A percentile compares a stretch with the other conserved stretches of the same genome.
Conservation (phyloP, 1,140 invertebrate species). For the Papilio helenus region DNA sequence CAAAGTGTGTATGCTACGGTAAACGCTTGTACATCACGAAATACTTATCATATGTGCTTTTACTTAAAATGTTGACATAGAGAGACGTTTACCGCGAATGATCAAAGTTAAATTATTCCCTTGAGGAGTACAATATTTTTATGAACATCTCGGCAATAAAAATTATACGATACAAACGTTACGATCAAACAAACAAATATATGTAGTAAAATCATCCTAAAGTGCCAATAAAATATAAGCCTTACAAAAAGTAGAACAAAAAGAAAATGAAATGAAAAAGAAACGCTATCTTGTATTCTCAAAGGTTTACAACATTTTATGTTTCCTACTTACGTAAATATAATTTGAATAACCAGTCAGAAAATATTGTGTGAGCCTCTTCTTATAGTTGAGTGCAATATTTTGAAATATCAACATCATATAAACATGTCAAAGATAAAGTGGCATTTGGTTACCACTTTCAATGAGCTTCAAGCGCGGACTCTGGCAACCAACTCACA, state of each 20-base stretch:
- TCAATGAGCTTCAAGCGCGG: too few relatives aligned
- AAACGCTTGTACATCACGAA: too few relatives aligned
- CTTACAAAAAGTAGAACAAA: not conserved
- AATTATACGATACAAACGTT: slow-evolving; percentile 1
- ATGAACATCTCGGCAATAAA: slow-evolving; percentile 10
- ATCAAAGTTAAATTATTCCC: not conserved
- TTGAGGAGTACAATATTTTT: not conserved
- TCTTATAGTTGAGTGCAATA: too few relatives aligned
- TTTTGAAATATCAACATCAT: too few relatives aligned
- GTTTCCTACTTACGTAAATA: not conserved
- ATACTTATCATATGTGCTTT: not conserved
- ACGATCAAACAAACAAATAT: slow-evolving; percentile 24
- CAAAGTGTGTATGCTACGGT: too few relatives aligned
- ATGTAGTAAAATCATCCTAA: not conserved
- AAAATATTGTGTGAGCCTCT: not conserved
- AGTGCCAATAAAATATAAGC: slow-evolving; percentile 18
- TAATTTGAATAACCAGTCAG: not conserved
- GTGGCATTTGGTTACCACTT: too few relatives aligned
- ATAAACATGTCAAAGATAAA: too few relatives aligned
- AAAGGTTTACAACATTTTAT: not conserved
- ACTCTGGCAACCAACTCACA: too few relatives aligned
- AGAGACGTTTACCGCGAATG: not conserved
- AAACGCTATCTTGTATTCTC: not conserved
- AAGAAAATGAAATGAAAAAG: slow-evolving; percentile 7
- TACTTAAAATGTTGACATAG: not conserved